Percentiles rank a stretch among this genome's conserved stretches.
These are phyloP conservation scores for Onychorhynchus coronatus DNA, from an alignment of 2,113 vertebrate species.

Conservation along the genomic window DNA sequence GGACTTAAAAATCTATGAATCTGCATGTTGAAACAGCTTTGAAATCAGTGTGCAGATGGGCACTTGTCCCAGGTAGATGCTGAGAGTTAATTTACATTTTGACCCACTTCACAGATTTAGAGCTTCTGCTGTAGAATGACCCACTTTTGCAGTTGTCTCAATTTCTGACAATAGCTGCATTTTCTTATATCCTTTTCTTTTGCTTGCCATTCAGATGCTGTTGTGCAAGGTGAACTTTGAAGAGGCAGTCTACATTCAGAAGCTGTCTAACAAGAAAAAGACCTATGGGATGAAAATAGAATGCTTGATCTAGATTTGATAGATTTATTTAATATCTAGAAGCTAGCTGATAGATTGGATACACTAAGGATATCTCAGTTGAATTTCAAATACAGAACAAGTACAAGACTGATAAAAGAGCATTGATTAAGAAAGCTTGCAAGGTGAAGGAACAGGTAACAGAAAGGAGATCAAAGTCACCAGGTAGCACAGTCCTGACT, in stretches of 20 bases:
- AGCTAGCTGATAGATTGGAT: background rate
- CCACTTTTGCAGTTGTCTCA: background rate
- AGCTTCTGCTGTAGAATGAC: slow-evolving; percentile 23
- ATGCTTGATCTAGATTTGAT: background rate
- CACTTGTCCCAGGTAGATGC: background rate
- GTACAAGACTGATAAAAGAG: background rate
- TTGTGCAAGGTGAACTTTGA: slow-evolving; percentile 28
- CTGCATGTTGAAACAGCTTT: background rate
- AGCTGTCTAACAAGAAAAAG: slow-evolving; percentile 15
- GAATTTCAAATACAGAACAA: slow-evolving; percentile 19
- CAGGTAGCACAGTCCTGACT: background rate
- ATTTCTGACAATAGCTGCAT: background rate
- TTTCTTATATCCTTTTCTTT: background rate
- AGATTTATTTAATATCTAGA: background rate
- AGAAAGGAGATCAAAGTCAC: background rate
- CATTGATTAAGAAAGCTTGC: background rate
- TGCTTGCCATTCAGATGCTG: background rate
- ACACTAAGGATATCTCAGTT: background rate
- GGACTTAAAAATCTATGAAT: background rate
- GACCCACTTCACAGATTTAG: background rate
- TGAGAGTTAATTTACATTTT: slow-evolving; percentile 48
- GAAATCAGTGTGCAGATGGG: background rate
- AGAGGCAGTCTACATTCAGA: slow-evolving; percentile 1
- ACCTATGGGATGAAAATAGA: slow-evolving; percentile 14
- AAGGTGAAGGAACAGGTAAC: background rate